A percentile compares a stretch with the other conserved stretches of the same genome.
Conservation (phyloP, 2,888 invertebrate genomes). For the Cheilosia vernalis region DNA sequence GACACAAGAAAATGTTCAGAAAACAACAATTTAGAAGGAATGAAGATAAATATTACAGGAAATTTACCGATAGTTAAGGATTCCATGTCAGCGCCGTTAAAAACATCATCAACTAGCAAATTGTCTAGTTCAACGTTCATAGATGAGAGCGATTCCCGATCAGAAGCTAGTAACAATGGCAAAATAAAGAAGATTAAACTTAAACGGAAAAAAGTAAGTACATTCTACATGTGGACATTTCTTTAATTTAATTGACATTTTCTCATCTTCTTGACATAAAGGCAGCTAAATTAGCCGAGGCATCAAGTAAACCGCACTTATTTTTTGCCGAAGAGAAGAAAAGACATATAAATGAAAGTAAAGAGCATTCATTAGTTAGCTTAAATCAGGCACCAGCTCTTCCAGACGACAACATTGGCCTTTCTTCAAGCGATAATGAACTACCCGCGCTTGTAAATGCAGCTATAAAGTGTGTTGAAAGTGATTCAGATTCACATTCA, state of each 20-base stretch:
- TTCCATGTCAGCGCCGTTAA: conserved; percentile 23
- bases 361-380: conserved; percentile 28
- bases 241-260: neutral
- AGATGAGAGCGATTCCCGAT: conserved; percentile 75
- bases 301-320: conserved; percentile 5
- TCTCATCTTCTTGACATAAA: conserved; percentile 5
- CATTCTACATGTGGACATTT: neutral
- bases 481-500: conserved; percentile 89
- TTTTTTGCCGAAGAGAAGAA: neutral
- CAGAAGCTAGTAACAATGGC: conserved; percentile 66
- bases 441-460: conserved; percentile 90
- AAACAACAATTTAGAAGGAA: conserved; percentile 68
- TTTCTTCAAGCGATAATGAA: conserved; percentile 89
- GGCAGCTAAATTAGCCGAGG: conserved; percentile 38
- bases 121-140: conserved; percentile 70
- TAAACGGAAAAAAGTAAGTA: conserved; percentile 80
- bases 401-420: conserved; percentile 79
- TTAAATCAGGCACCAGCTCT: conserved; percentile 44
- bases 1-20: conserved; percentile 52
- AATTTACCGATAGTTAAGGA: conserved; percentile 17
- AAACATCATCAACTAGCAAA: conserved; percentile 10
- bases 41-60: conserved; percentile 60
- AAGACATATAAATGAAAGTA: conserved; percentile 26
- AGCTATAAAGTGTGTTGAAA: conserved; percentile 90
- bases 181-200: conserved; percentile 80